Conservation (phyloP, 2,113 vertebrate genomes). For the Chrysemys picta region DNA sequence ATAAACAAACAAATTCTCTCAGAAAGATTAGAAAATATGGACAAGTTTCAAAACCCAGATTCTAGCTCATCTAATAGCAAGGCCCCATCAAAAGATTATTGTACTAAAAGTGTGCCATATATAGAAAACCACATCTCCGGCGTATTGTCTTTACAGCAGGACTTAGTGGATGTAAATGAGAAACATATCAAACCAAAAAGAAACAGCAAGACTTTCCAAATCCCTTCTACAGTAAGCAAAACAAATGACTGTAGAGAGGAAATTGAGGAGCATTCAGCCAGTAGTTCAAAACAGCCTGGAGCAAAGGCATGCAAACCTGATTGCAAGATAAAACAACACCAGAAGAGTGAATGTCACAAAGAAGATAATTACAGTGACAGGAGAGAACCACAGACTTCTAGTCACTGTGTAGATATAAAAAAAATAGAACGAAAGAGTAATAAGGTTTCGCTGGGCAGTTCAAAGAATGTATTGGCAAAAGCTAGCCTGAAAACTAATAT, state of each 20-base stretch:
- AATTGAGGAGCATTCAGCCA: not conserved
- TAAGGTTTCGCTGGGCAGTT: slow-evolving; percentile 10
- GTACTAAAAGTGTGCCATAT: not conserved
- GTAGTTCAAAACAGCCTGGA: not conserved
- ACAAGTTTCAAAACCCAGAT: slow-evolving; percentile 9
- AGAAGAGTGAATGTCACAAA: not conserved
- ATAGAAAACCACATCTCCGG: slow-evolving; percentile 12
- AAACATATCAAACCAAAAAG: slow-evolving; percentile 9
- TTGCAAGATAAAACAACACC: slow-evolving; percentile 23
- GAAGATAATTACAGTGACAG: not conserved
- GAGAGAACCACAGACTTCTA: slow-evolving; percentile 25
- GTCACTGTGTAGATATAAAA: not conserved
- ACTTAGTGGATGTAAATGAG: slow-evolving; percentile 28
- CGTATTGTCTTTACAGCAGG: not conserved
- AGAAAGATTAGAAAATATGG: slow-evolving; percentile 7
- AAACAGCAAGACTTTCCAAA: slow-evolving; percentile 42
- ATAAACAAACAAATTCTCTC: slow-evolving; percentile 19
- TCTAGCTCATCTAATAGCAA: not conserved
- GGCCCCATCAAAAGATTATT: slow-evolving; percentile 2
- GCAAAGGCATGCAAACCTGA: slow-evolving; percentile 3
- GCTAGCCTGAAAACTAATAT: not conserved
- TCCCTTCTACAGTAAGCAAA: slow-evolving; percentile 45
- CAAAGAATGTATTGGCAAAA: slow-evolving; percentile 47
- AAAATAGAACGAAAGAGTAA: not conserved
- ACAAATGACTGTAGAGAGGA: not conserved